These are phyloP conservation scores for Dendronephthya gigantea DNA, from an alignment of 64 coral and sea anemone species.

Conservation along the genomic window DNA sequence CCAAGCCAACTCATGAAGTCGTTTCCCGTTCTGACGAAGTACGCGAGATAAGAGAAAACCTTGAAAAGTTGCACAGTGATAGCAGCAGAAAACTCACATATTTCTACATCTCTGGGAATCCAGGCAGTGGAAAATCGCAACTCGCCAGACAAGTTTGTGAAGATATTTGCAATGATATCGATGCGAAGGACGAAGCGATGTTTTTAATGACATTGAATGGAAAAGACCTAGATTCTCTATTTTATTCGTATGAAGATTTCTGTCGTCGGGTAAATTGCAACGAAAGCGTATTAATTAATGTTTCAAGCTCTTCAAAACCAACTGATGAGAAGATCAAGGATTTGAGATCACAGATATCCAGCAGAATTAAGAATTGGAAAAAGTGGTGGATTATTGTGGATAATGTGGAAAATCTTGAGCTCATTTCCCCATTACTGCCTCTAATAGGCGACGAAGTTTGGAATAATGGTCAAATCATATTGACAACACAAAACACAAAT, in stretches of 20 bases:
- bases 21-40: background rate
- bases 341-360: background rate
- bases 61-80: background rate
- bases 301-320: background rate
- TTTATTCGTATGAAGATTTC: conserved; percentile 3
- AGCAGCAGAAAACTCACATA: background rate
- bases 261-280: conserved; percentile 4
- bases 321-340: background rate
- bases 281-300: background rate
- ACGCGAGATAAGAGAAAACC: background rate
- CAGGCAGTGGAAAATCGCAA: too few species aligned
- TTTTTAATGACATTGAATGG: background rate
- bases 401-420: background rate
- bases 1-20: background rate
- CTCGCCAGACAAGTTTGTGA: conserved; percentile 17
- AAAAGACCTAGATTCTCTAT: background rate
- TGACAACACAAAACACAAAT: conserved; percentile 26
- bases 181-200: background rate
- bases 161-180: background rate
- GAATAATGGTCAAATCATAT: conserved; percentile 15
- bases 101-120: conserved; percentile 2
- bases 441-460: background rate
- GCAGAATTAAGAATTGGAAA: background rate
- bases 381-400: too few species aligned
- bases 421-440: background rate